phyloP scores from a whole-genome alignment of 1,140 invertebrate genomes.

The Gryon sp. region DNA sequence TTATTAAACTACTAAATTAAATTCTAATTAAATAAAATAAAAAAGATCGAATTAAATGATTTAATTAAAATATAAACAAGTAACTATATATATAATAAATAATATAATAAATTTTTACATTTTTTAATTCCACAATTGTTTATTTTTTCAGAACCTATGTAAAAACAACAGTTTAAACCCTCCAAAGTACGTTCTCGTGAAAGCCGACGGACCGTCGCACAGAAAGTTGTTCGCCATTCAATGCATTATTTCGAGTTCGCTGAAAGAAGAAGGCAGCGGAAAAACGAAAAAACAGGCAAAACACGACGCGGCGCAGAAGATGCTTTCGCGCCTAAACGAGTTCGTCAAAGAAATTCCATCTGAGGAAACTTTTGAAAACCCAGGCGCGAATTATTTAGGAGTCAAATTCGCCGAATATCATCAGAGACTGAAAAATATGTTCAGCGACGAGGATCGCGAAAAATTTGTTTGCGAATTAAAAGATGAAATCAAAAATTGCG shows the following conservation, averaged over 20 bases:
- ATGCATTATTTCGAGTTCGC: conserved; percentile 81
- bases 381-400: conserved; percentile 67
- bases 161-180: conserved; percentile 82
- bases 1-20: too few relatives aligned
- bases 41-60: too few relatives aligned
- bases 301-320: conserved; percentile 80
- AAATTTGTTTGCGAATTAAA: too few relatives aligned
- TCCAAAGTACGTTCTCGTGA: conserved; percentile 83
- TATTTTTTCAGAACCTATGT: conserved; percentile 78
- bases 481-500: conserved; percentile 25
- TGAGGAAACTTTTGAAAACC: too few relatives aligned
- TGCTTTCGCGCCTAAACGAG: conserved; percentile 75
- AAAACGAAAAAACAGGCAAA: conserved; percentile 82
- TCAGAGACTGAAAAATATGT: conserved; percentile 45
- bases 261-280: conserved; percentile 79
- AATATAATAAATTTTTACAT: too few relatives aligned
- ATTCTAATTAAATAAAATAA: too few relatives aligned
- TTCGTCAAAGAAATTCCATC: conserved; percentile 51
- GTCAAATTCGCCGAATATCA: conserved; percentile 71
- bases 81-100: too few relatives aligned
- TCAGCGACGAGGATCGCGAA: conserved; percentile 28
- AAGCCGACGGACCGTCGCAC: conserved; percentile 86
- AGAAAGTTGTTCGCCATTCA: conserved; percentile 84
- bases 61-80: too few relatives aligned
- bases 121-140: too few relatives aligned